These are phyloP conservation scores for Trogon surrucura DNA, from an alignment of 2,113 vertebrate species.

Conservation along the genomic window DNA sequence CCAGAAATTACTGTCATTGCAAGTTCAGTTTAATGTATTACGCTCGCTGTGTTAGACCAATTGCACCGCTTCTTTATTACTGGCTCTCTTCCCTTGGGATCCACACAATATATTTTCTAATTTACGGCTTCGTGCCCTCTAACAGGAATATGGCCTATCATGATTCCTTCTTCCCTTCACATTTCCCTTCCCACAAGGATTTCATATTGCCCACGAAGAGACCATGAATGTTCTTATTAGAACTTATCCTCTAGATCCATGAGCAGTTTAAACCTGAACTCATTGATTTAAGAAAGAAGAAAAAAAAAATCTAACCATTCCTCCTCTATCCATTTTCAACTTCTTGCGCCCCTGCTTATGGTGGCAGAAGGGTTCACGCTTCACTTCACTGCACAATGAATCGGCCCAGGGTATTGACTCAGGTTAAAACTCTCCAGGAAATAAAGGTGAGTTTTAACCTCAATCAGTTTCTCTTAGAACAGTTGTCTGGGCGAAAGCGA, in stretches of 20 bases:
- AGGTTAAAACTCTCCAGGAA: background rate
- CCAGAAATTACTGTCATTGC: conserved; percentile 40
- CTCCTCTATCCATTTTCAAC: background rate
- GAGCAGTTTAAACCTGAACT: background rate
- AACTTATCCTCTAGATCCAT: background rate
- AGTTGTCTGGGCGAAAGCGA: background rate
- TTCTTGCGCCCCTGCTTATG: background rate
- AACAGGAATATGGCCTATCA: background rate
- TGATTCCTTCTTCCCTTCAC: background rate
- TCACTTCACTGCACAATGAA: background rate
- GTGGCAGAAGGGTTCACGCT: background rate
- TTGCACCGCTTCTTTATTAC: conserved; percentile 20
- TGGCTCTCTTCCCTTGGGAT: conserved; percentile 19
- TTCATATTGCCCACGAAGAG: background rate
- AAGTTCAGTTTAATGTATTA: conserved; percentile 25
- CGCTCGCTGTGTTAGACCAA: background rate
- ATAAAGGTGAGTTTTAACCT: conserved; percentile 5
- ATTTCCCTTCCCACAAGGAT: background rate
- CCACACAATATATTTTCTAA: conserved; percentile 13
- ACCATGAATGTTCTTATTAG: background rate
- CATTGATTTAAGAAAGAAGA: background rate
- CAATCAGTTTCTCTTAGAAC: background rate
- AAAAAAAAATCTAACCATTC: background rate
- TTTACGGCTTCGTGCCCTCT: conserved; percentile 30
- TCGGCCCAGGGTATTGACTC: background rate